phyloP scores from a whole-genome alignment of 2,888 invertebrate species.

The Caenorhabditis becei region DNA sequence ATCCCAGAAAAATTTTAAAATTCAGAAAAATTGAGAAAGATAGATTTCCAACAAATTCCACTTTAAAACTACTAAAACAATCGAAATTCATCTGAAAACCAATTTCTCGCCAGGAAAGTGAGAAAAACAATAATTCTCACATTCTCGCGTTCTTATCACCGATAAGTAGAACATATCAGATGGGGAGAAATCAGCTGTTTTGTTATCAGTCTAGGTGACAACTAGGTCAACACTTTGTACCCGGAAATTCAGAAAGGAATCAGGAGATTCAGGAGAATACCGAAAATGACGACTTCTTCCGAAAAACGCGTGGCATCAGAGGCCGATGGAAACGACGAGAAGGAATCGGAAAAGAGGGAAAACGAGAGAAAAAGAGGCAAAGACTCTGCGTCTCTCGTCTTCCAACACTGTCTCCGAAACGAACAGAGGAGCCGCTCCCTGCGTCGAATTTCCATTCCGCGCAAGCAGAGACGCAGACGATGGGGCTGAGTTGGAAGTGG shows the following conservation, averaged over 20 bases:
- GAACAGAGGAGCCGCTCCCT: slow-evolving; percentile 49
- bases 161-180: background rate
- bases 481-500: slow-evolving; percentile 32
- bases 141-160: background rate
- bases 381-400: background rate
- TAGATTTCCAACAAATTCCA: too few species aligned
- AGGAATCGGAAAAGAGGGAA: slow-evolving; percentile 6
- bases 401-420: background rate
- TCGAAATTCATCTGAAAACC: too few species aligned
- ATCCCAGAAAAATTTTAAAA: too few species aligned
- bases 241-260: background rate
- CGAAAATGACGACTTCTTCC: slow-evolving; percentile 8
- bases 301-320: slow-evolving; percentile 24
- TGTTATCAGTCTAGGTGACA: background rate
- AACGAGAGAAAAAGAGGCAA: slow-evolving; percentile 14
- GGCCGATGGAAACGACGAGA: slow-evolving; percentile 49
- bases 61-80: too few species aligned
- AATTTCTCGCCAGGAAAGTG: background rate
- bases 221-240: background rate
- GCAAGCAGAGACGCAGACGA: slow-evolving; percentile 41
- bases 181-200: background rate
- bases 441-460: slow-evolving; percentile 19
- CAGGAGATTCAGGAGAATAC: background rate
- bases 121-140: too few species aligned
- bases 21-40: too few species aligned